Evolutionary conservation across 2,113 vertebrate genomes (phyloP), one percentile per base, ranked within the genome.

Genomic region (Uropsilus gracilis): DNA sequence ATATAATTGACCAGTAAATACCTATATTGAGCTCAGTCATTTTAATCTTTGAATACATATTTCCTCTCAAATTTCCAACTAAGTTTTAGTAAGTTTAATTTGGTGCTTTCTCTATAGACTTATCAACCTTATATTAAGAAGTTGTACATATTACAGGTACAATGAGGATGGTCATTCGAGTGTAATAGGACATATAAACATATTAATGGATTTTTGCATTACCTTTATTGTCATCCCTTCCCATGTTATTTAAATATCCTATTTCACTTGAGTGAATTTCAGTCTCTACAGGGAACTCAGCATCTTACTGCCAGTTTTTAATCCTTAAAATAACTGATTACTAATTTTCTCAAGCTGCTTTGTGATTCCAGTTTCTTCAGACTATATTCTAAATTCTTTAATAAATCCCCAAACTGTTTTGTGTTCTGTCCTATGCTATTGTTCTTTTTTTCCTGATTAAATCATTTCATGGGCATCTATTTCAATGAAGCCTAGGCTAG

Each of bases 81-180:
- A 84, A 78, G 68, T 94, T 91, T 89, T 72, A 77, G 39, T 42
- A 88, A 87, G 78, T 82, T 37, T 3, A 17, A 26, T 61, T 83
- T 86, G 34, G 7, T 94, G 5, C 55, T 88, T 95, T 90, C 34
- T 91, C 34, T 72, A 4, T 26, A 78, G 13, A 8, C 28, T 42
- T 71, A 86, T 75, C 69, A 61, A 9, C 50, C 71, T 75, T 85
- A 48, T 37, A 66, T 61, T 72, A 85, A 90, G 78, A 85, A 64
- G 32, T 61, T 82, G 2, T 85, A 8, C 5, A 39, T 59, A 55
- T 81, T 37, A 50, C 0, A 73, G 28, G 88, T 42, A 66, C 11
- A 66, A 55, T 75, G 59, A 89, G 42, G n/a, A 28, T 68, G 46
- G 13, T 53, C 42, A 86, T 75, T 87, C n/a, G 59, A 90, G 39